Conservation (phyloP, 2,113 vertebrate species). For the Prochilodus magdalenae region DNA sequence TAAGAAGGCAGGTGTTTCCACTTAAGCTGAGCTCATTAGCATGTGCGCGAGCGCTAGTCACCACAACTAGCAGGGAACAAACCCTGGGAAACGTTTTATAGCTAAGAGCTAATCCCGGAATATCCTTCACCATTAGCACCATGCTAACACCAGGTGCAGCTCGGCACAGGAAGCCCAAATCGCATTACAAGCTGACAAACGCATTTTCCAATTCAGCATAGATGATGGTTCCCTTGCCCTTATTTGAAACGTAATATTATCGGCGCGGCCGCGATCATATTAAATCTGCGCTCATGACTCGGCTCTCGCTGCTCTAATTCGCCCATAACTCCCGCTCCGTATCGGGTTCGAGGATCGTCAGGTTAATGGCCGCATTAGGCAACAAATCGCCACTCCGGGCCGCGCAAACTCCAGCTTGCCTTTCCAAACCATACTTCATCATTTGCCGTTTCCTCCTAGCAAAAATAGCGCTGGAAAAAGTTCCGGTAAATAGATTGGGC, state of each 20-base stretch:
- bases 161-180: constrained; percentile 19
- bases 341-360: constrained; percentile 76
- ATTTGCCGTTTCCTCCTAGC: constrained; percentile 66
- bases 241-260: constrained; percentile 59
- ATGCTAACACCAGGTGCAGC: constrained; percentile 26
- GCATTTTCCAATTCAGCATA: constrained; percentile 38
- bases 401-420: constrained; percentile 61
- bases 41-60: neutral
- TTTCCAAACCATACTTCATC: constrained; percentile 71
- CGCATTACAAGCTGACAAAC: constrained; percentile 29
- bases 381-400: constrained; percentile 71
- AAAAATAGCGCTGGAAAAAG: constrained; percentile 66
- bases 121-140: neutral
- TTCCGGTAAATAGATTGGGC: constrained; percentile 72
- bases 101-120: neutral
- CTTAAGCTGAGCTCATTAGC: too few relatives aligned
- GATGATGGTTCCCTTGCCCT: constrained; percentile 44
- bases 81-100: neutral
- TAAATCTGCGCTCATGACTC: constrained; percentile 62
- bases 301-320: constrained; percentile 69
- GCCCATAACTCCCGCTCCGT: constrained; percentile 71
- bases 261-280: constrained; percentile 45
- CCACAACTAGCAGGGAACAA: neutral
- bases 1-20: too few relatives aligned
- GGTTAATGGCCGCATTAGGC: constrained; percentile 81